Base-by-base conservation (phyloP, 2,888 invertebrate species). In the Prenolepis imparis region DNA sequence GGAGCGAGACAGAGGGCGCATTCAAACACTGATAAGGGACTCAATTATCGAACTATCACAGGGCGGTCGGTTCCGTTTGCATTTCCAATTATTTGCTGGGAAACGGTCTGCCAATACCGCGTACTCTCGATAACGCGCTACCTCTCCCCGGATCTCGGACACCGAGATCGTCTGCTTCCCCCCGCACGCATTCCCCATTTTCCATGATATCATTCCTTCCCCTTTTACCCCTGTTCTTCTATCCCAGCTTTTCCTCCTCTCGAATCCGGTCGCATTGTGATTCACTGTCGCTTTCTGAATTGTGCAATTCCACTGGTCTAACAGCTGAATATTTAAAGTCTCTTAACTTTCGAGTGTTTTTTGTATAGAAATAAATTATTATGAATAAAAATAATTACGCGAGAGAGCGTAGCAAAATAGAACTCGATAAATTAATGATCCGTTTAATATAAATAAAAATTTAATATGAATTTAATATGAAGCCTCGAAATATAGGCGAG, bases 41-140 rank as follows among this genome's bases (percentile, higher is more conserved):
- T 94, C 94, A 94, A 94, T 94, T 94, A 94, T 94, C 93, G 93
- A 94, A 93, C 94, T 94, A 94, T 94, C 94, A 93, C 93, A 92
- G 92, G 88, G 91, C 91, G 91, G 90, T 91, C 90, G 92, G 92
- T 94, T 93, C 94, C 93, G 94, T 93, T 94, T 93, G 94, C 94
- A 94, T 94, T 94, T 94, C 94, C 94, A 94, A 94, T 94, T 94
- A 94, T 94, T 94, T 94, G 93, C 92, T 92, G 91, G 92, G 92
- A 93, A 94, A 94, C 92, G 93, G 93, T 94, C 94, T 94, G 94
- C 94, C 94, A 93, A 94, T 94, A 94, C 94, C 93, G 48, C 48
- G 93, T 94, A 93, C 94, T 91, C 92, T 92, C 91, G 92, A 93
- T 92, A 93, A 92, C 90, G 90, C 83, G 82, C 66, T n/a, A 83